A percentile compares a stretch with the other conserved stretches of the same genome.
Conservation (phyloP, 1,140 invertebrate species). For the Temnothorax curvispinosus region DNA sequence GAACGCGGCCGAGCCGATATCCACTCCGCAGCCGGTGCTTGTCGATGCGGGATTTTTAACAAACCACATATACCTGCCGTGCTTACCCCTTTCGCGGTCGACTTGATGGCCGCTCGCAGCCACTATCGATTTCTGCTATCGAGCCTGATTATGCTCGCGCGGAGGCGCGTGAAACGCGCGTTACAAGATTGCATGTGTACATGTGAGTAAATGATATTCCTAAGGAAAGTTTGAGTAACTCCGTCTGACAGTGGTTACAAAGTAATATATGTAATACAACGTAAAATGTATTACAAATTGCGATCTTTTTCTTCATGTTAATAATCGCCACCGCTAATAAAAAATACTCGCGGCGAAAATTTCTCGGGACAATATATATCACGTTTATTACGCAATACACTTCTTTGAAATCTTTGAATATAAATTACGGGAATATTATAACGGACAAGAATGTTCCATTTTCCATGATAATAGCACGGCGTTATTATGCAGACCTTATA, state of each 20-base stretch:
- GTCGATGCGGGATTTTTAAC: conserved; percentile 41
- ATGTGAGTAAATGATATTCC: not conserved
- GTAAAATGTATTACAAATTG: not conserved
- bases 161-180: conserved; percentile 10
- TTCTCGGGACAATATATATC: not conserved
- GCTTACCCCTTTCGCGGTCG: conserved; percentile 21
- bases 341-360: not conserved
- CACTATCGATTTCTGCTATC: conserved; percentile 57
- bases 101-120: conserved; percentile 48
- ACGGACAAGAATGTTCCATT: not conserved
- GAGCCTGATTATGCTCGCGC: conserved; percentile 49
- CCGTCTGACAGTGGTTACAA: not conserved
- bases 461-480: conserved; percentile 25
- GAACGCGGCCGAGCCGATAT: conserved; percentile 4
- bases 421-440: conserved; percentile 29
- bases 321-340: not conserved
- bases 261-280: not conserved
- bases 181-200: conserved; percentile 8
- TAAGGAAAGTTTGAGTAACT: not conserved
- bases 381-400: not conserved
- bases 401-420: conserved; percentile 15
- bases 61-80: conserved; percentile 26
- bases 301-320: not conserved
- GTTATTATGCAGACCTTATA: conserved; percentile 29
- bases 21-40: conserved; percentile 8